A percentile compares a stretch with the other conserved stretches of the same genome.
These are phyloP conservation scores for Actias luna DNA, from an alignment of 2,888 invertebrate species.

Conservation along the genomic window DNA sequence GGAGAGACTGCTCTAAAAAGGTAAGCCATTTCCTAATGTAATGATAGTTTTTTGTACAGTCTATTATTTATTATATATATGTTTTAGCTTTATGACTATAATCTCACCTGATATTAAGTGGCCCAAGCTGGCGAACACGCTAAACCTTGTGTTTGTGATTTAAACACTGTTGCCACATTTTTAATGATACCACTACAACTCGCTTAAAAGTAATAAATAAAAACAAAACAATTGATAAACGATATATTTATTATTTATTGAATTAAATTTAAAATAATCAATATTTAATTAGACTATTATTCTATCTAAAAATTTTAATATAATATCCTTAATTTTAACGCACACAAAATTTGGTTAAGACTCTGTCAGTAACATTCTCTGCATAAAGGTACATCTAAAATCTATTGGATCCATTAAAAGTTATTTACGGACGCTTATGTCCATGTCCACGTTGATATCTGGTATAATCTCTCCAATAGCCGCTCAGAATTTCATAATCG, in stretches of 20 bases:
- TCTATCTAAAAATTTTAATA: too few species aligned
- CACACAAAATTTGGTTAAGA: not conserved
- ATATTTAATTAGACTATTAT: too few species aligned
- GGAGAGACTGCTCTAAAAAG: constrained; percentile 77
- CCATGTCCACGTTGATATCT: constrained; percentile 31
- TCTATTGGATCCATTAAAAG: constrained; percentile 19
- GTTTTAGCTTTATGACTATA: too few species aligned
- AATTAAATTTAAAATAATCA: too few species aligned
- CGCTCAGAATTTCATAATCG: constrained; percentile 49
- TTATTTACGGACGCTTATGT: constrained; percentile 24
- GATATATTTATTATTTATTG: too few species aligned
- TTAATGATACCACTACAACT: too few species aligned
- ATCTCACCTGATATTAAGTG: too few species aligned
- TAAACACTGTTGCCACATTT: too few species aligned
- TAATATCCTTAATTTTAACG: not conserved
- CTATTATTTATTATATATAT: not conserved
- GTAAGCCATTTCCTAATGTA: constrained; percentile 41
- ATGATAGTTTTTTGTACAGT: not conserved
- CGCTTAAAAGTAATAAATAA: too few species aligned
- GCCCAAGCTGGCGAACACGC: too few species aligned
- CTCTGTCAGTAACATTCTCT: constrained; percentile 11
- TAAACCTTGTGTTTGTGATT: too few species aligned
- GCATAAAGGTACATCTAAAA: constrained; percentile 15
- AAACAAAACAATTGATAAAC: too few species aligned
- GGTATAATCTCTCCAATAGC: constrained; percentile 41